These are phyloP conservation scores for Panopea generosa DNA, from an alignment of 2,888 invertebrate species.

Conservation along the genomic window DNA sequence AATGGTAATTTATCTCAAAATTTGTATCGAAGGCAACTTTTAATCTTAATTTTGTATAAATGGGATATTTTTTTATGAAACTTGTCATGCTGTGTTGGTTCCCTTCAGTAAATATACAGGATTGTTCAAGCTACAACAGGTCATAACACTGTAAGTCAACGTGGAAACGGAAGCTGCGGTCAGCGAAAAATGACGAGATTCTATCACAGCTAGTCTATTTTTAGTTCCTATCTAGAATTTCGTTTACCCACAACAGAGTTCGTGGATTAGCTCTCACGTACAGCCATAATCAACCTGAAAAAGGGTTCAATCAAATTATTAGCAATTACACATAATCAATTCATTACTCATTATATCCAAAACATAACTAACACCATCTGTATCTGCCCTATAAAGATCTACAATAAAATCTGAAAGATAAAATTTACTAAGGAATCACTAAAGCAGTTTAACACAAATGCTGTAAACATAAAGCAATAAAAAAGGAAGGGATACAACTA, in stretches of 20 bases:
- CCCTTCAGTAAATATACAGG: slow-evolving; percentile 11
- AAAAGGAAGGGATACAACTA: too few species aligned
- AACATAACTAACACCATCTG: too few species aligned
- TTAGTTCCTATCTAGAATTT: slow-evolving; percentile 26
- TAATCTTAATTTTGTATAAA: too few species aligned
- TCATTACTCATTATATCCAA: slow-evolving; percentile 5
- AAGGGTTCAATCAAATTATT: not conserved
- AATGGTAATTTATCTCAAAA: too few species aligned
- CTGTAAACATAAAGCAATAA: too few species aligned
- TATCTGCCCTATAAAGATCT: too few species aligned
- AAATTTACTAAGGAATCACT: too few species aligned
- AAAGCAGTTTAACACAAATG: too few species aligned
- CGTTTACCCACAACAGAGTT: slow-evolving; percentile 17
- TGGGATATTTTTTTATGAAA: too few species aligned
- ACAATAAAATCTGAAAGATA: too few species aligned
- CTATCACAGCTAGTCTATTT: slow-evolving; percentile 26
- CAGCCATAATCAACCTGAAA: not conserved
- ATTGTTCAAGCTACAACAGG: slow-evolving; percentile 9
- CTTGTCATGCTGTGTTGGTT: not conserved
- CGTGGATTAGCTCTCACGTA: not conserved
- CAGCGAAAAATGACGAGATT: slow-evolving; percentile 13
- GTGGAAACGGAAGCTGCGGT: not conserved
- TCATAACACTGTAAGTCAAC: not conserved
- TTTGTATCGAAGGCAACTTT: too few species aligned
- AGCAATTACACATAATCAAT: not conserved